Base-by-base conservation (phyloP, 1,140 invertebrate species). In the Drosophila busckii region DNA sequence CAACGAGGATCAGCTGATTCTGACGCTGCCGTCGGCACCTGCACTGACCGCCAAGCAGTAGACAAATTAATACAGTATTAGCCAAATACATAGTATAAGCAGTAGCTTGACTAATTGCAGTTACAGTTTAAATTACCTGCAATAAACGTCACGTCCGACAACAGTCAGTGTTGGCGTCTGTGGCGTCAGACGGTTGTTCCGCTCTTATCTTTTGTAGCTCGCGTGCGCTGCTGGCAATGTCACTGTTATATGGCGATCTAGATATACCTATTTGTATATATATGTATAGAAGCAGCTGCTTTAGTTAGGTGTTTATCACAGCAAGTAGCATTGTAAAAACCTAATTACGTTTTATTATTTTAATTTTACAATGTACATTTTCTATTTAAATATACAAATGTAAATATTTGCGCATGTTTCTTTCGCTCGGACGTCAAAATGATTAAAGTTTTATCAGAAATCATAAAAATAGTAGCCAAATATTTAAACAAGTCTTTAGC, bases 1-100 rank as follows among this genome's bases (percentile, higher is more conserved):
- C 38, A 66, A 62, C 34, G 76, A 63, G 6, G 69, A 68, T 7
- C 54, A 56, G 29, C 54, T 64, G 4, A 19, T 67, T 1, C 41
- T 75, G 31, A 65, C 48, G 5, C 19, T 19, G 5, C 50, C 60
- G 4, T 29, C 0, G 8, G 15, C 10, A 8, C 19, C 13, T 5
- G 17, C 10, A 7, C 16, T 12, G 12, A 60, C 48, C 6, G 44
- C 35, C 5, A 82, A 82, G 34, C 48, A 52, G 12, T 82, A 67
- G 16, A 5, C 12, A 1, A 12, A 10, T 5, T 5, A 7, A 7
- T n/a, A 6, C 45, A 15, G 10, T 29, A 29, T 16, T 17, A n/a
- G n/a, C n/a, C n/a, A n/a, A n/a, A n/a, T n/a, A n/a, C n/a, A n/a
- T n/a, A n/a, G n/a, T n/a, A n/a, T n/a, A n/a, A n/a, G n/a, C n/a